Evolutionary conservation across 2,113 vertebrate species (phyloP), one percentile per base, ranked within the genome.

Genomic region (Myotis yumanensis): DNA sequence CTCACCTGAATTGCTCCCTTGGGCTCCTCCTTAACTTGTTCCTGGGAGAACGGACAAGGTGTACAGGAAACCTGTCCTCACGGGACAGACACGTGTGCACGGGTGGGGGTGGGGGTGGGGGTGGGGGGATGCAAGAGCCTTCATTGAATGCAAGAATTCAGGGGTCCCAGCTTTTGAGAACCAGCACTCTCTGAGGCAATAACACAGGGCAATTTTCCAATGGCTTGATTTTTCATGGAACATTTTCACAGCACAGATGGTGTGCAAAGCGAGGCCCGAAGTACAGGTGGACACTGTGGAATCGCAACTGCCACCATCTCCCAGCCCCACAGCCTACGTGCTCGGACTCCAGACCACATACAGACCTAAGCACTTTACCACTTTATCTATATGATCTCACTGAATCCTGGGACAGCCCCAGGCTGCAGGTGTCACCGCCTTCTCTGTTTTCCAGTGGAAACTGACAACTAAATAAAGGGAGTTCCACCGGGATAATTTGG

Each of bases 391-490:
- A 7, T 6, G 76, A 68, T 18, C 32, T 64, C 32, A 66, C 7
- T 25, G 4, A 57, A 14, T 9, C 68, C 75, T 2, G 4, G 14
- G 11, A 4, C 22, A 14, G 54, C 35, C 72, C 79, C 25, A 0
- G 2, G 40, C 46, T 0, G 4, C 1, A 17, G 40, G 16, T 35
- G 69, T 0, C 11, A 7, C 25, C 1, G 1, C 43, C 52, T 43
- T 68, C 32, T 64, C 52, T 23, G 0, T 9, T 37, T 68, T n/a
- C 46, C 12, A 16, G 52, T 9, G 20, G 79, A 73, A 46, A 18
- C 7, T 11, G 89, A 66, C 57, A 62, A 62, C 59, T 62, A 11
- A 72, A 28, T 11, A 18, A 30, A 48, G n/a, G 59, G 11, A 23
- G 46, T 37, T 40, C 14, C 66, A 22, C 7, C 12, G 25, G 46